Evolutionary conservation across 1,140 invertebrate genomes (phyloP).

Genomic region (Mylabris phalerata): DNA sequence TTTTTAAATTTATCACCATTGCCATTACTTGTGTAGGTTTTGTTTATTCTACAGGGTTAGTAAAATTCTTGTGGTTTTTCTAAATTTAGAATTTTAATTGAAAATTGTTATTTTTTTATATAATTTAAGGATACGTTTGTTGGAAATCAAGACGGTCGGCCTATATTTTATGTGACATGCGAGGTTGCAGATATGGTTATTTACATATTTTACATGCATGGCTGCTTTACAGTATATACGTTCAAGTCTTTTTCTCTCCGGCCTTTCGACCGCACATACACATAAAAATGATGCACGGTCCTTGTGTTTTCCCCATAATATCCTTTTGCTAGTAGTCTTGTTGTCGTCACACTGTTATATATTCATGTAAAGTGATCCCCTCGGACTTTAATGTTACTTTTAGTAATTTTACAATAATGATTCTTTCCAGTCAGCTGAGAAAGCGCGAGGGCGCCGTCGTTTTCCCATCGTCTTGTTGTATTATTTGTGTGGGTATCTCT

Average conservation of each 20-base stretch:
- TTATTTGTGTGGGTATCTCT: too few species aligned
- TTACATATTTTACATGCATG: conserved; percentile 36
- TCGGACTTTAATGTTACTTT: neutral
- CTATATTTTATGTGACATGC: conserved; percentile 13
- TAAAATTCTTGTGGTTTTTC: neutral
- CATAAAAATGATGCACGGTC: conserved; percentile 35
- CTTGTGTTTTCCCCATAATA: conserved; percentile 26
- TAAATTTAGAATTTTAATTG: neutral
- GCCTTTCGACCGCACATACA: conserved; percentile 30
- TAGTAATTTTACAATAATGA: neutral
- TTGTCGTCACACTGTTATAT: conserved; percentile 22
- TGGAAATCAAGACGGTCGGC: conserved; percentile 6
- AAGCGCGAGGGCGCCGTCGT: too few species aligned
- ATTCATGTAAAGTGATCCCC: conserved; percentile 9
- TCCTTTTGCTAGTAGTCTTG: conserved; percentile 9
- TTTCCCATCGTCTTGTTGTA: too few species aligned
- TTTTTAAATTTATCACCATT: too few species aligned
- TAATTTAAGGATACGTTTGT: neutral
- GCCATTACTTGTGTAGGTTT: neutral
- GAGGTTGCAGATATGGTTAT: conserved; percentile 28
- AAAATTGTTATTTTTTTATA: neutral
- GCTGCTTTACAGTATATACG: conserved; percentile 25
- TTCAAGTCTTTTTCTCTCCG: conserved; percentile 18
- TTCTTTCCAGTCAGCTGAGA: too few species aligned
- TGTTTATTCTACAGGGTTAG: neutral